Evolutionary conservation across 1,140 invertebrate genomes (phyloP), one percentile per base, ranked within the genome.

Genomic region (Papilio aristodemus): DNA sequence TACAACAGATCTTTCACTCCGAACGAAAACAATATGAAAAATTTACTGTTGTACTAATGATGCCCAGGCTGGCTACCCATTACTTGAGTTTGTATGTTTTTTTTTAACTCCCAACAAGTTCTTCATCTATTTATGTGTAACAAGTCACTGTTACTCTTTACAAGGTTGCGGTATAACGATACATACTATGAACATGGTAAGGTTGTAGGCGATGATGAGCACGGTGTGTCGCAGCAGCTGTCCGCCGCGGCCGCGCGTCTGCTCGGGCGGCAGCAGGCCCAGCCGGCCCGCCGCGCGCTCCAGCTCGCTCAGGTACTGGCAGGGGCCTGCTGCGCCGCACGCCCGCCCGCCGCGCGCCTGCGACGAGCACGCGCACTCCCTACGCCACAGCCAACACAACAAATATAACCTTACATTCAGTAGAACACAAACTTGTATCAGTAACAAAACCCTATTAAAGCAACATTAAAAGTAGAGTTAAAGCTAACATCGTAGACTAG

Each of bases 171-270:
- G 4, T 11, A 62, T 19, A 57, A 14, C 13, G 4, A 54, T 64
- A 88, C 95, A 94, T 86, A 97, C 96, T 76, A 98, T 94, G 91
- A 98, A 97, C 95, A 98, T 98, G 14, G 96, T 97, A 54, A 95
- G 94, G 25, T 94, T 91, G 67, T 98, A 91, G 0, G 96, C 91
- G 39, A 99, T 94, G 10, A 98, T 86, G n/a, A 98, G 91, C 25
- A 98, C 94, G 17, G 96, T 94, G 86, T 98, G 97, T 74, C 95
- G 93, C 67, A 97, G 92, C 67, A 95, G 94, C 85, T 98, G 97
- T 3, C 85, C 86, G 68, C 86, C 91, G 67, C 82, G 84, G 39
- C 85, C 91, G 62, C 75, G 79, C 8, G 72, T 73, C 71, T 84
- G 84, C 70, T 90, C 90, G 0, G 85, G 82, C 54, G 91, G 89